A percentile compares a stretch with the other conserved stretches of the same genome.
Evolutionary conservation across 2,797 vertebrate genomes (phyloP).

Genomic region (Xenops minutus): DNA sequence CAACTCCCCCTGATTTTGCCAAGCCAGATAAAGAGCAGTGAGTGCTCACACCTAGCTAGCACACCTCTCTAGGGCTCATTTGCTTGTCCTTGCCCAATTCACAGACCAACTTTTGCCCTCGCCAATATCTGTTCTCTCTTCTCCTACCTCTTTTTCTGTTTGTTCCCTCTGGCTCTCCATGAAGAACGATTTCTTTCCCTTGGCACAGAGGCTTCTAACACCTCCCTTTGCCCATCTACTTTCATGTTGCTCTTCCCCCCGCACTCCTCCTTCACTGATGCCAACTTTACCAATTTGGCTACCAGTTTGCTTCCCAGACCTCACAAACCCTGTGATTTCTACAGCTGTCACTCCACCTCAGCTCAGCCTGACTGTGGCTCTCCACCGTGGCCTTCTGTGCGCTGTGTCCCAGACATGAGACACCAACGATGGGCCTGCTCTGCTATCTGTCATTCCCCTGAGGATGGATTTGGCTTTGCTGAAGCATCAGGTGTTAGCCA

Average conservation of each 20-base stretch:
- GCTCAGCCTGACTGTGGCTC: neutral
- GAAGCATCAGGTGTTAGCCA: neutral
- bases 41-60: neutral
- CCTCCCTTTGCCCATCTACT: neutral
- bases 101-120: neutral
- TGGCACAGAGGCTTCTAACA: neutral
- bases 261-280: neutral
- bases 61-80: neutral
- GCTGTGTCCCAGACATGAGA: neutral
- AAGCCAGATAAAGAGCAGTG: neutral
- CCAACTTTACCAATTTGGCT: neutral
- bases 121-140: neutral
- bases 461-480: neutral
- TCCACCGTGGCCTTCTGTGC: neutral
- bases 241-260: neutral
- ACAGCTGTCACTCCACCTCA: neutral
- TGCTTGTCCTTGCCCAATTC: neutral
- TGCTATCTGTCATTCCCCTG: neutral
- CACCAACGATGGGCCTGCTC: neutral
- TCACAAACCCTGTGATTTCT: neutral
- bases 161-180: neutral
- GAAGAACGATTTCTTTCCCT: neutral
- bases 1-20: neutral
- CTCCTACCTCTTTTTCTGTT: neutral
- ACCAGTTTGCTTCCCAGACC: neutral